Base-by-base conservation (phyloP, 2,797 vertebrate genomes). In the Tympanoctomys barrerae region DNA sequence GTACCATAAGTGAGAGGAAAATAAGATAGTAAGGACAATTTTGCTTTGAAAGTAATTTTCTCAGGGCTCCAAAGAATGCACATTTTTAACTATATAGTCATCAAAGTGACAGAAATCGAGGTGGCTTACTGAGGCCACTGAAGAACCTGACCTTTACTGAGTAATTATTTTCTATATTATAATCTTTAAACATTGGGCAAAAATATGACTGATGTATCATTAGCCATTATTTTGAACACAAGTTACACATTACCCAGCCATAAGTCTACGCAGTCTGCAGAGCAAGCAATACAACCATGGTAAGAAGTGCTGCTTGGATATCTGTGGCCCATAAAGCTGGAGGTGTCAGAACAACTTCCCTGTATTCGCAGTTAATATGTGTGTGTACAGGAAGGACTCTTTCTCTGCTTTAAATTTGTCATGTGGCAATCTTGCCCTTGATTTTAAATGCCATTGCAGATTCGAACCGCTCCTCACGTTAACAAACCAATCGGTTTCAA, bases 91-190 rank as follows among this genome's bases (percentile, higher is more conserved):
- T 91, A 77, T 59, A 87, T 24, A 36, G 46, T 81, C 73, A 91
- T 90, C 85, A 86, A 42, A 90, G 94, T 57, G 86, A 26, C 77
- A 93, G 91, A 54, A 91, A 52, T 33, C 86, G 82, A 96, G 36
- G 22, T 97, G 70, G 97, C 97, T 96, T 93, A 75, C 52, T 91
- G 95, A 94, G 71, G 75, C 90, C 96, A 73, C 80, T 93, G 92
- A 97, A 86, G 89, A 96, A 98, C 97, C 96, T 93, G 91, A 97
- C 42, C 14, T 6, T 46, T 88, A 1, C 80, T 96, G 31, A 87
- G 94, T 94, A 96, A 96, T 97, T 96, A 96, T 86, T 91, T 31
- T 39, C 54, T 93, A 90, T 62, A 89, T 79, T 85, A 26, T 81
- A 97, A 82, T 36, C 42, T 95, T 31, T 28, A 31, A 97, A 96